Percentiles rank a stretch among this genome's conserved stretches.
Evolutionary conservation across 1,140 invertebrate species (phyloP).

Genomic region (Polypedilum pembai): DNA sequence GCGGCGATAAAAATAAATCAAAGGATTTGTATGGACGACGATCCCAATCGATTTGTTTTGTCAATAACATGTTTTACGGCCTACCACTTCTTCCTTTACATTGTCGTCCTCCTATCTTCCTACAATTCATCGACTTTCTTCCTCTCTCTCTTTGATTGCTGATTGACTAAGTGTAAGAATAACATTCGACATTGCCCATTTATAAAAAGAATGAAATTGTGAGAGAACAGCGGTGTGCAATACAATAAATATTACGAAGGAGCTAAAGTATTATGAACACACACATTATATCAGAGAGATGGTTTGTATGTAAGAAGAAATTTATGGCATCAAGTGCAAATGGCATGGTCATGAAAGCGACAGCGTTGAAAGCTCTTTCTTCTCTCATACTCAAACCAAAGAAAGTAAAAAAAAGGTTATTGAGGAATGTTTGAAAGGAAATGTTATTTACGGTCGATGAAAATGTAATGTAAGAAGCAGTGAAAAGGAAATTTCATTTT

Average conservation of each 20-base stretch:
- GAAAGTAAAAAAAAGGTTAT: neutral
- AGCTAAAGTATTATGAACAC: neutral
- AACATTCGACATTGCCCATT: neutral
- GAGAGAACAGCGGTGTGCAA: no score
- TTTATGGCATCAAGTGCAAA: constrained; percentile 6
- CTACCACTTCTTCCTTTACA: neutral
- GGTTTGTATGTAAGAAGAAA: neutral
- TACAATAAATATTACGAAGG: neutral
- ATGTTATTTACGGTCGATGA: constrained; percentile 11
- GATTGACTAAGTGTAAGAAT: constrained; percentile 12
- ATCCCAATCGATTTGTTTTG: constrained; percentile 27
- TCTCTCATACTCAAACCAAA: no score
- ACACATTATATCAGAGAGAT: neutral
- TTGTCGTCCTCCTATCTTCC: neutral
- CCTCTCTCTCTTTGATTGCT: neutral
- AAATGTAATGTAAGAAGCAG: no score
- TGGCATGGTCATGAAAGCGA: constrained; percentile 10
- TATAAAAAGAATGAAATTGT: no score
- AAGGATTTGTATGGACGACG: constrained; percentile 16
- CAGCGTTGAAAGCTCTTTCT: neutral
- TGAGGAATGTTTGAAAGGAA: neutral
- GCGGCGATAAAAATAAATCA: constrained; percentile 23
- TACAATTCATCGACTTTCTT: neutral
- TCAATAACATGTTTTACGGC: neutral
- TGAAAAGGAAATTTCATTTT: no score